phyloP scores from a whole-genome alignment of 2,113 vertebrate genomes.

The Varanus komodoensis region DNA sequence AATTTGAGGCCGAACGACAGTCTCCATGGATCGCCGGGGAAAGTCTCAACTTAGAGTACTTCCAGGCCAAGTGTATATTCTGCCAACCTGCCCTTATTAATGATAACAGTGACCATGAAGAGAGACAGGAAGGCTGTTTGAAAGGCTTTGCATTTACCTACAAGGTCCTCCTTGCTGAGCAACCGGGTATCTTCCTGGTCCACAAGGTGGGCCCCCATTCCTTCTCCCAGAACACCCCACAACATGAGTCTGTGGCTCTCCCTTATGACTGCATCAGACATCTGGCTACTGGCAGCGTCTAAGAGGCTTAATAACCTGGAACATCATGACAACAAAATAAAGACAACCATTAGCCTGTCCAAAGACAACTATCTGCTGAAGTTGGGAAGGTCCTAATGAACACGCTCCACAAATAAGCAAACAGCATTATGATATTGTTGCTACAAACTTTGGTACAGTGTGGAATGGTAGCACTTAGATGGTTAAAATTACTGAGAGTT shows the following conservation, averaged over 20 bases:
- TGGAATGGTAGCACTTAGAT: too few relatives aligned
- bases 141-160: constrained; percentile 73
- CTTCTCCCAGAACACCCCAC: constrained; percentile 83
- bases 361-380: too few relatives aligned
- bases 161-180: constrained; percentile 78
- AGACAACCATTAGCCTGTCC: background rate
- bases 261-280: constrained; percentile 76
- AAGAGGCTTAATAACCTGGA: constrained; percentile 59
- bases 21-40: background rate
- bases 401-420: too few relatives aligned
- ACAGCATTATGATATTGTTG: too few relatives aligned
- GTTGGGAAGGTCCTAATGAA: too few relatives aligned
- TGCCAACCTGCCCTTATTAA: background rate
- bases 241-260: constrained; percentile 83
- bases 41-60: background rate
- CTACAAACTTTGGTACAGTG: too few relatives aligned
- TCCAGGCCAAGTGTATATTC: too few relatives aligned
- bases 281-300: constrained; percentile 63
- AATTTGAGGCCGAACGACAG: background rate
- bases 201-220: constrained; percentile 81
- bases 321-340: background rate
- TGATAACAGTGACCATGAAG: background rate
- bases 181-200: constrained; percentile 73
- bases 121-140: rapidly evolving
- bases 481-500: too few relatives aligned